Evolutionary conservation across 2,797 vertebrate genomes (phyloP), one percentile per base, ranked within the genome.

Genomic region (Cryptoblepharus egeriae): DNA sequence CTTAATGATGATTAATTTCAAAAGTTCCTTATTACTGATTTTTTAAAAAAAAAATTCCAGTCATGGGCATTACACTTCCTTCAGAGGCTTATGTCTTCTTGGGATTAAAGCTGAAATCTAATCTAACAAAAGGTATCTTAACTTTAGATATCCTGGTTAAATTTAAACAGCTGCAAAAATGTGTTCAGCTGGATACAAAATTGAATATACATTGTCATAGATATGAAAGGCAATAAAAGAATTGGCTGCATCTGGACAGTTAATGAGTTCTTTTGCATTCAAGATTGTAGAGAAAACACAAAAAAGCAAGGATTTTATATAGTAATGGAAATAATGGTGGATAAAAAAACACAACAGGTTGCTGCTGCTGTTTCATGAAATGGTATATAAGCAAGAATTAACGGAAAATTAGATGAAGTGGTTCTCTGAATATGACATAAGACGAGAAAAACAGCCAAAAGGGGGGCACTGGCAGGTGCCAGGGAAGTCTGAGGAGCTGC

Each of bases 61-160:
- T 49, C 13, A 49, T 49, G 64, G 30, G 30, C 15, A 85, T 77
- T 77, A 83, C n/a, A 28, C 49, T 76, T 61, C 61, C 58, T 20
- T 37, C 30, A 35, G 64, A 24, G 70, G 67, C 28, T 5, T n/a
- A 22, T 1, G 11, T 76, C 61, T 65, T 20, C 58, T 58, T 55
- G 42, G 28, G 18, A 42, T 49, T 11, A 10, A 37, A 58, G 18
- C 18, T 69, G 52, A 42, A 74, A 28, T 15, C 20, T 6, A 73
- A 55, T 35, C 5, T 73, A 57, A 49, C 4, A 52, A 72, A 30
- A 35, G 30, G 11, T 74, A 57, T 57, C 37, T 30, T 73, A 18
- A 16, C 3, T n/a, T 71, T 18, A 72, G n/a, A 28, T 72, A 52
- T 52, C 28, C 15, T 58, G 35, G 11, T 37, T 58, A 74, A 58